Base-by-base conservation (phyloP, 1,140 invertebrate species). In the Neuroterus valhalla region DNA sequence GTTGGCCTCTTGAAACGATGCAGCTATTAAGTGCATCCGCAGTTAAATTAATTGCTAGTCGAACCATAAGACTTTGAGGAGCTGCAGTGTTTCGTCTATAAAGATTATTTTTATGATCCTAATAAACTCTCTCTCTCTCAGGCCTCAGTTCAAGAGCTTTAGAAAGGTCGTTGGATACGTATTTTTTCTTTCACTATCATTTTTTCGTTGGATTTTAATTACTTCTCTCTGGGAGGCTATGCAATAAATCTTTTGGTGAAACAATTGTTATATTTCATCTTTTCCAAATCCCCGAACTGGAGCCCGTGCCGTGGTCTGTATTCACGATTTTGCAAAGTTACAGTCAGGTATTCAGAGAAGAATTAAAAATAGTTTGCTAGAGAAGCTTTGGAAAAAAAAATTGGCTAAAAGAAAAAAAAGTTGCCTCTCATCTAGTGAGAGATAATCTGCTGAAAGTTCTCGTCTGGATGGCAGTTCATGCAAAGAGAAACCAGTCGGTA, bases 401-500 rank as follows among this genome's bases (percentile, higher is more conserved):
- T 38, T 38, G 31, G 31, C 4, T 52, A 72, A 26, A 17, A 44
- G 14, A 70, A 68, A 70, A 45, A 12, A 10, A 43, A 31, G 43
- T 52, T 71, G 50, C 21, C 44, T 45, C 31, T 14, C 62, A 72
- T 69, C 21, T 74, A 26, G 67, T 69, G 71, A 70, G 66, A 78
- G 66, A 71, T 71, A 74, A 38, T 12, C 21, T 15, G 14, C 31
- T 62, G 31, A 62, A 38, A 62, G 31, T 62, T 62, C 21, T 23
- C n/a, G 3, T 62, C n/a, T 62, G 55, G 31, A 78, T 55, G 71
- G 68, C 62, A 50, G 42, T 74, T 14, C 48, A 75, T 76, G 68
- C 45, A 70, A 43, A 72, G 48, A 77, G 72, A 77, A 84, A 81
- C 82, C 79, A 81, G 82, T 81, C 66, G 71, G 84, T 85, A 87